phyloP scores from a whole-genome alignment of 2,888 invertebrate genomes.

The Perizoma flavofasciatum region DNA sequence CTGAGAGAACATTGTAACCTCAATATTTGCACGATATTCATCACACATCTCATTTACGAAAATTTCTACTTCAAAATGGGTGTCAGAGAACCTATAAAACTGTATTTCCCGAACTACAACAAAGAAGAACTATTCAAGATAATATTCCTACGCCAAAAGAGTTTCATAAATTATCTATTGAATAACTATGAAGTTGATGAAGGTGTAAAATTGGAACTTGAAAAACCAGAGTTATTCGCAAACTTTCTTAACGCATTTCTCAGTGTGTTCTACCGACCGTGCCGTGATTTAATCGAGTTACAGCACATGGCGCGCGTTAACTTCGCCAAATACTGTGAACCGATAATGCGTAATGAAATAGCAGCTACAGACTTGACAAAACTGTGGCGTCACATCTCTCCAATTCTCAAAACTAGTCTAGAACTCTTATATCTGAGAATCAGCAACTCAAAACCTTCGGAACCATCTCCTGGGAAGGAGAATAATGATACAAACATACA shows the following conservation, averaged over 20 bases:
- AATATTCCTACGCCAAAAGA: conserved; percentile 66
- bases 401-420: conserved; percentile 88
- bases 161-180: conserved; percentile 62
- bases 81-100: conserved; percentile 87
- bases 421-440: conserved; percentile 91
- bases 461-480: conserved; percentile 65
- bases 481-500: conserved; percentile 48
- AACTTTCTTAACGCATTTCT: conserved; percentile 93
- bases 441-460: conserved; percentile 56
- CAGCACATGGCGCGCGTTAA: conserved; percentile 90
- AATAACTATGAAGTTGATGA: conserved; percentile 53
- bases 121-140: conserved; percentile 86
- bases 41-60: conserved; percentile 91
- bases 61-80: conserved; percentile 90
- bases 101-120: conserved; percentile 92
- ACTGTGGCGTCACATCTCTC: conserved; percentile 92
- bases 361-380: conserved; percentile 86
- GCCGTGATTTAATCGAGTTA: conserved; percentile 93
- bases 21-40: conserved; percentile 89
- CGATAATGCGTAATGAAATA: conserved; percentile 87
- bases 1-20: conserved; percentile 88
- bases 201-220: conserved; percentile 59
- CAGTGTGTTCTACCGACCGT: conserved; percentile 92
- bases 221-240: conserved; percentile 85
- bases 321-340: conserved; percentile 91